Percentiles rank a stretch among this genome's conserved stretches.
phyloP scores from a whole-genome alignment of 2,888 invertebrate species.

The Rhabditoides inermis region DNA sequence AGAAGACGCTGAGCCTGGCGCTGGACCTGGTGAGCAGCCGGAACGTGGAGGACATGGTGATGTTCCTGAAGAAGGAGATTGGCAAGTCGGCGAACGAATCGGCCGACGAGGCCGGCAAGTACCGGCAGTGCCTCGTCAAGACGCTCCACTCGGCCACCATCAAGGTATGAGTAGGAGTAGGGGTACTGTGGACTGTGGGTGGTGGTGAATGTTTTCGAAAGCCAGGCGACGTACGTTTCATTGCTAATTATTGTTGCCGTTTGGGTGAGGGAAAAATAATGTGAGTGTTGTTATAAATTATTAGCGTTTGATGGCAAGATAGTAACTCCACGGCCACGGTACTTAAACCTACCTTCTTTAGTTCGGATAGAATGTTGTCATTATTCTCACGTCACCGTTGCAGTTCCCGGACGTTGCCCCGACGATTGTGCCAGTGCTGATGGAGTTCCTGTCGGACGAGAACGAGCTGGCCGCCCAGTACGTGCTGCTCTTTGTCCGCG shows the following conservation, averaged over 20 bases:
- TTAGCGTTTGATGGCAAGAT: too few relatives aligned
- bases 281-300: too few relatives aligned
- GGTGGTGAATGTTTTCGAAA: background rate
- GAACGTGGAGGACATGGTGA: slow-evolving; percentile 74
- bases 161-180: slow-evolving; percentile 17
- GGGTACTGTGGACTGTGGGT: background rate
- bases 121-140: slow-evolving; percentile 79
- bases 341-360: slow-evolving; percentile 56
- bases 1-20: slow-evolving; percentile 73
- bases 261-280: too few relatives aligned
- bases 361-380: slow-evolving; percentile 71
- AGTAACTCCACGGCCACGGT: too few relatives aligned
- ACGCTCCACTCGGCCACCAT: slow-evolving; percentile 67
- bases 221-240: too few relatives aligned
- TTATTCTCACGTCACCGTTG: slow-evolving; percentile 27
- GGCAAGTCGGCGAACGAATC: slow-evolving; percentile 49
- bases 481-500: slow-evolving; percentile 84
- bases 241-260: too few relatives aligned
- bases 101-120: slow-evolving; percentile 88
- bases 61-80: slow-evolving; percentile 52
- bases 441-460: slow-evolving; percentile 71
- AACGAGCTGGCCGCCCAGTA: slow-evolving; percentile 77
- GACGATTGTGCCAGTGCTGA: slow-evolving; percentile 79
- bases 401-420: slow-evolving; percentile 83
- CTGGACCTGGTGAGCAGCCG: slow-evolving; percentile 82